Evolutionary conservation across 2,113 vertebrate genomes (phyloP), one percentile per base, ranked within the genome.

Genomic region (Nyctibius bracteatus): DNA sequence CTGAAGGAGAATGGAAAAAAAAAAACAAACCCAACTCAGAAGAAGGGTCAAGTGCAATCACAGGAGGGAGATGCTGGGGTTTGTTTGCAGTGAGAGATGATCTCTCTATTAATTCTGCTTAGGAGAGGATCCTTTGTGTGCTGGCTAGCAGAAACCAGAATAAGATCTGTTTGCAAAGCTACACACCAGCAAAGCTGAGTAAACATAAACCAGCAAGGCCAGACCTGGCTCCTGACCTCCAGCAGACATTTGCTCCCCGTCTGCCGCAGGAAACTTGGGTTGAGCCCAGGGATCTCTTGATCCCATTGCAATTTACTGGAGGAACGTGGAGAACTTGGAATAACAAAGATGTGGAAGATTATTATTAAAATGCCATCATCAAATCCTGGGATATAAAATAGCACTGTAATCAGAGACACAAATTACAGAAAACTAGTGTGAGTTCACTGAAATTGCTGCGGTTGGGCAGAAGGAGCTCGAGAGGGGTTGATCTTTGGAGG

Each of bases 101-200:
- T 90, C 88, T 90, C 94, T 88, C 67, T 54, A 62, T 86, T 88
- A 78, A 93, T 96, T 96, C 84, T 93, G 94, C 96, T 97, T 88
- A 90, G 65, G 35, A 95, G 39, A 93, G 39, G 71, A 93, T 85
- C 81, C 88, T 93, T 41, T 84, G 63, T 81, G 61, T 31, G 65
- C 72, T 71, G 72, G 63, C 72, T 86, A 84, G 88, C 94, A 94
- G 84, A 94, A 94, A 62, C 13, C 57, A 93, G 84, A 85, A 68
- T 0, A 4, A 47, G 88, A 94, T 83, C 90, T 67, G 55, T 63
- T 86, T 9, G 1, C 59, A 92, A 78, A 81, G 65, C 92, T 73
- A 72, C 49, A 70, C 59, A 19, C 44, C 63, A 47, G 81, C 71
- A 85, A 92, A 94, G 65, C 84, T 89, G 77, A 92, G 95, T 55